A percentile compares a stretch with the other conserved stretches of the same genome.
Conservation (phyloP, 2,113 vertebrate genomes). For the human (Homo sapiens) region GRCh38 chr5:111839501-111840000, state of each 20-base stretch:
- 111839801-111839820: not conserved
- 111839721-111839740: not conserved
- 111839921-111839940: not conserved
- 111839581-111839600: slow-evolving; percentile 48
- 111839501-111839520: slow-evolving; percentile 69
- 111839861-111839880: not conserved
- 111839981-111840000: not conserved
- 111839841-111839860: not conserved
- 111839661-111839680: too few species aligned
- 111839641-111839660: slow-evolving; percentile 36
- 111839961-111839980: not conserved
- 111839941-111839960: not conserved
- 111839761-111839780: not conserved
- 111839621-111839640: slow-evolving; percentile 46
- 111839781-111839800: not conserved
- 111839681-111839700: not conserved
- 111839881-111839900: not conserved
- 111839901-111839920: not conserved
- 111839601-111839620: slow-evolving; percentile 16
- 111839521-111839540: slow-evolving; percentile 58
- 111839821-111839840: not conserved
- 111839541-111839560: slow-evolving; percentile 64
- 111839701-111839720: not conserved
- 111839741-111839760: not conserved
- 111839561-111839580: slow-evolving; percentile 51